Percentiles rank a stretch among this genome's conserved stretches.
These are phyloP conservation scores for Spodoptera exigua DNA, from an alignment of 2,888 invertebrate genomes.

Conservation along the genomic window DNA sequence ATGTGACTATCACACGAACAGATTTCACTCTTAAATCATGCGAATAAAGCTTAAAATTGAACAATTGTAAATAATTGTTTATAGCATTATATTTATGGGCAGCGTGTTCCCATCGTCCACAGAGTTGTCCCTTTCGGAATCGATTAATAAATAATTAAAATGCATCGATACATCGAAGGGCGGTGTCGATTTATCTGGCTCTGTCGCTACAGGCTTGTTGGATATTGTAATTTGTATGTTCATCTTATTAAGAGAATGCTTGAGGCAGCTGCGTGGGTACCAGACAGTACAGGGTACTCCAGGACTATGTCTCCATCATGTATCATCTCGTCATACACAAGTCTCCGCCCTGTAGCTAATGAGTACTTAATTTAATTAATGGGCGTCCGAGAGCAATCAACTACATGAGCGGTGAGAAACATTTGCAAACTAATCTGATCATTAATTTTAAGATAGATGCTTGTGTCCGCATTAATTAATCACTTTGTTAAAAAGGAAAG, in stretches of 20 bases:
- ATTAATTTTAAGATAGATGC: conserved; percentile 5
- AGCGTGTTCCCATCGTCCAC: conserved; percentile 48
- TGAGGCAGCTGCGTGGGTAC: conserved; percentile 12
- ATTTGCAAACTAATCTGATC: conserved; percentile 14
- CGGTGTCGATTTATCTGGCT: conserved; percentile 56
- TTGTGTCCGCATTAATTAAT: conserved; percentile 2
- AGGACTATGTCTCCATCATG: conserved; percentile 15
- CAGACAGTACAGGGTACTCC: conserved; percentile 10
- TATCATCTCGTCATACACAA: conserved; percentile 21
- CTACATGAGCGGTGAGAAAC: conserved; percentile 1
- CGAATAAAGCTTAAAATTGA: conserved; percentile 39
- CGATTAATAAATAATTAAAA: conserved; percentile 74
- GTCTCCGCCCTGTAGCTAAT: conserved; percentile 21
- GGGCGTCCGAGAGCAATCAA: conserved; percentile 9
- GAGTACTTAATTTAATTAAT: conserved; percentile 43
- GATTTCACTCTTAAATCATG: conserved; percentile 37
- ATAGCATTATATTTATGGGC: conserved; percentile 38
- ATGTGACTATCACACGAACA: conserved; percentile 21
- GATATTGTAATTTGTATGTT: conserved; percentile 45
- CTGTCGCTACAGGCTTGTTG: conserved; percentile 49
- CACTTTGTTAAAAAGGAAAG: neutral
- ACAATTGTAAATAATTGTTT: conserved; percentile 24
- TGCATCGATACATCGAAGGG: conserved; percentile 65
- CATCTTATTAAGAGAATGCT: conserved; percentile 23
- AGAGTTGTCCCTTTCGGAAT: conserved; percentile 56